A percentile compares a stretch with the other conserved stretches of the same genome.
Conservation (phyloP, 2,113 vertebrate genomes). For the Oxygymnocypris stewartii region DNA sequence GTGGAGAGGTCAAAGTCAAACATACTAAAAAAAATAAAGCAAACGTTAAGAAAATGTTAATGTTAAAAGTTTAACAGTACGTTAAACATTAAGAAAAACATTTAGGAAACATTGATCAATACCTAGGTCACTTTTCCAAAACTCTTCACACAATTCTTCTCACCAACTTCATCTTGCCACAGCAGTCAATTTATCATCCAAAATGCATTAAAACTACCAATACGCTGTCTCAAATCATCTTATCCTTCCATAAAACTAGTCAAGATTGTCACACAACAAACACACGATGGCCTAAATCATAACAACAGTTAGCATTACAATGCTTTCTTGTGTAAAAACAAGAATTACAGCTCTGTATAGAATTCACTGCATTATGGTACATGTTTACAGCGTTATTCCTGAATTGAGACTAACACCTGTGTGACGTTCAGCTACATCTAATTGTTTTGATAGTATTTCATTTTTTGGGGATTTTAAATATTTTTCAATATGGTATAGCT, state of each 20-base stretch:
- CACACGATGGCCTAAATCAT: not conserved
- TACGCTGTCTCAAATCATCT: not conserved
- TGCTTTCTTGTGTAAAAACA: too few species aligned
- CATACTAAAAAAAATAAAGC: not conserved
- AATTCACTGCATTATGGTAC: not conserved
- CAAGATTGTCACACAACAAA: not conserved
- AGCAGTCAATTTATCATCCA: not conserved
- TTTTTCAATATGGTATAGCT: not conserved
- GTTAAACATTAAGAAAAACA: too few species aligned
- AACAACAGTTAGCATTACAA: too few species aligned
- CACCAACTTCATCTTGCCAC: not conserved
- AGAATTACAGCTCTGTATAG: too few species aligned
- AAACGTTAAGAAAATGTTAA: too few species aligned
- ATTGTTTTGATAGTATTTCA: too few species aligned
- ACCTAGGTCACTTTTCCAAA: not conserved
- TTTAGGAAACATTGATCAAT: not conserved
- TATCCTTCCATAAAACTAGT: not conserved
- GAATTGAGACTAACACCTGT: not conserved
- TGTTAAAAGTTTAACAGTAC: too few species aligned
- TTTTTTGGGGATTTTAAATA: not conserved
- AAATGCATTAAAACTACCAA: not conserved
- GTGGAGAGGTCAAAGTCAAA: not conserved
- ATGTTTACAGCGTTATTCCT: not conserved
- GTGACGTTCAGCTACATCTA: too few species aligned
- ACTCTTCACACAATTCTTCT: not conserved